Evolutionary conservation across 2,888 invertebrate genomes (phyloP), one percentile per base, ranked within the genome.

Genomic region (Papilio protenor): DNA sequence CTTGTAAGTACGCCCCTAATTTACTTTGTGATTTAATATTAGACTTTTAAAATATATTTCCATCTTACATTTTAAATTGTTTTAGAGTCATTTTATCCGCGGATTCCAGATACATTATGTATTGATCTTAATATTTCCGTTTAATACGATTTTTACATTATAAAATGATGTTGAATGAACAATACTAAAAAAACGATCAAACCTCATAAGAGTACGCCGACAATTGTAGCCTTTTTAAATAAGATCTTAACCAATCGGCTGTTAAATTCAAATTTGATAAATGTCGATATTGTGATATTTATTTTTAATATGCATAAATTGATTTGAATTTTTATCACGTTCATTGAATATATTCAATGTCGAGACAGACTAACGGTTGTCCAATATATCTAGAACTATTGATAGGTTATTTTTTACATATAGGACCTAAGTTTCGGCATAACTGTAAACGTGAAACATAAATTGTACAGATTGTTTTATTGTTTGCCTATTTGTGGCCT

Each of bases 331-430:
- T 87, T 76, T 80, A 84, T 90, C 92, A 92, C 91, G 91, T 90
- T 74, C 84, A 82, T 84, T 84, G 83, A 80, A 81, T 83, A 88
- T 87, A 87, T 88, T 87, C 85, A 84, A 85, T 87, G 87, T 85
- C 87, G 85, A 88, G 87, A 86, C 90, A 83, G 85, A 83, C 86
- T 91, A 93, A 92, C 92, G 92, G 93, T 84, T 81, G 81, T 82
- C 82, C 81, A 88, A 88, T 88, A 85, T 87, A 89, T 90, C 87
- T 82, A 82, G 84, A 82, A 85, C 86, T 87, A 89, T 88, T 89
- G 88, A 84, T 83, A 88, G 88, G 85, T 84, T 83, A 87, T 88
- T 87, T 85, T 87, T 87, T 87, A 86, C 87, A 79, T 70, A 71
- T 77, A 76, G 75, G 40, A 70, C 73, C 75, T 78, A 59, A 55